Evolutionary conservation across 2,113 vertebrate species (phyloP), one percentile per base, ranked within the genome.

Genomic region (Periophthalmodon schlosseri): DNA sequence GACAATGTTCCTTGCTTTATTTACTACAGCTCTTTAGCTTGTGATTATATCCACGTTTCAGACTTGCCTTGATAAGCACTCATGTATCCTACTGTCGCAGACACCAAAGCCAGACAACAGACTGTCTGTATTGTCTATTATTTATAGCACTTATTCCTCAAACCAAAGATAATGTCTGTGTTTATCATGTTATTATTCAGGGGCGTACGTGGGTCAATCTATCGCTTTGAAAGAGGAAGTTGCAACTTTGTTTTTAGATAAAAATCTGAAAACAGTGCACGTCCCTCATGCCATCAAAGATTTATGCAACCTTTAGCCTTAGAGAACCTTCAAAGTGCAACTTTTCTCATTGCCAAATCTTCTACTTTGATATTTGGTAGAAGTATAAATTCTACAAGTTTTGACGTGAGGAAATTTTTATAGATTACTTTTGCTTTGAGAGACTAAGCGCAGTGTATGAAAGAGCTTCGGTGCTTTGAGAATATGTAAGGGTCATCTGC

Each of bases 241-340:
- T 82, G 87, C 83, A 89, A 90, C 86, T 91, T 93, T 88, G 84
- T 90, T 87, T 92, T 85, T 81, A 76, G 80, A 34, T 5, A 63
- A 16, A 10, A 63, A 24, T 15, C 9, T 1, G 13, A 60, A 12
- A 14, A 67, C 39, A 67, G 11, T 79, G 18, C 65, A 16, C 65
- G 21, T 67, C 39, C 76, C 72, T 46, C 39, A 44, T 10, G 70
- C 16, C 20, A 65, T 61, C 60, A 74, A 84, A 88, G 78, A 44
- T 49, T 69, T 61, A 87, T 47, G 67, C 20, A 33, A 67, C 70
- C 36, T 54, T 72, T 65, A 65, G 28, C 58, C 64, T 44, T 10
- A 58, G 82, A 82, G 67, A 70, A 46, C 16, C 64, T 64, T 67
- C 20, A 67, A 67, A 67, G 65, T 47, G 34, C n/a, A 47, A 67